Conservation (phyloP, 2,888 invertebrate species). For the Phrixothrix hirtus region DNA sequence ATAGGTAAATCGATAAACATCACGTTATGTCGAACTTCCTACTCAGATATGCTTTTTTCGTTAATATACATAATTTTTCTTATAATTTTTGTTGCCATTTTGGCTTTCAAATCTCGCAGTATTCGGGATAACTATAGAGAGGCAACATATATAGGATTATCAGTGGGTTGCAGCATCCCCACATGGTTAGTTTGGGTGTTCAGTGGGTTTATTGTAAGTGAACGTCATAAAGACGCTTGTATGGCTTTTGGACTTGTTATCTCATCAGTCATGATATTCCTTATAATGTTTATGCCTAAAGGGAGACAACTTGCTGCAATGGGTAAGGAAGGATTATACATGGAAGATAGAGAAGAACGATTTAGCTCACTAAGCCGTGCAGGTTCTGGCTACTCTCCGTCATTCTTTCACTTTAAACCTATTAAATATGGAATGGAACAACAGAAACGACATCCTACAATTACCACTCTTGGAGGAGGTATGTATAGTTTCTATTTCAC, state of each 20-base stretch:
- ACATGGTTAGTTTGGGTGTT: slow-evolving; percentile 86
- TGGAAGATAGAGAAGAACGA: slow-evolving; percentile 80
- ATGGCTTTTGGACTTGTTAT: slow-evolving; percentile 87
- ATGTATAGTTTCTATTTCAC: slow-evolving; percentile 19
- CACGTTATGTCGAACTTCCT: slow-evolving; percentile 67
- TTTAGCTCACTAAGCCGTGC: slow-evolving; percentile 77
- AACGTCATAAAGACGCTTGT: slow-evolving; percentile 83
- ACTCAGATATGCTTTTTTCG: slow-evolving; percentile 74
- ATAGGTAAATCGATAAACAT: slow-evolving; percentile 49
- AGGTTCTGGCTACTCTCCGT: slow-evolving; percentile 85
- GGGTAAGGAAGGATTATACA: slow-evolving; percentile 84
- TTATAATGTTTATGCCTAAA: slow-evolving; percentile 93
- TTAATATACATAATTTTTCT: slow-evolving; percentile 83
- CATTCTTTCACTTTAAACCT: slow-evolving; percentile 92
- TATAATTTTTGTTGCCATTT: slow-evolving; percentile 79
- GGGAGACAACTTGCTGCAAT: slow-evolving; percentile 89
- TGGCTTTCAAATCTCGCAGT: slow-evolving; percentile 83
- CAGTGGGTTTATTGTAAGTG: slow-evolving; percentile 77
- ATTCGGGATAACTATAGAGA: slow-evolving; percentile 93
- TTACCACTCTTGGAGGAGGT: slow-evolving; percentile 51
- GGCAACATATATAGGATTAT: slow-evolving; percentile 88
- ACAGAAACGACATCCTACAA: slow-evolving; percentile 47
- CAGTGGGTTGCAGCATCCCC: slow-evolving; percentile 83
- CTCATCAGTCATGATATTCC: slow-evolving; percentile 82
- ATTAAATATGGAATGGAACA: slow-evolving; percentile 66